Conservation (phyloP, 2,797 vertebrate species). For the Schizothorax lantsangensis region DNA sequence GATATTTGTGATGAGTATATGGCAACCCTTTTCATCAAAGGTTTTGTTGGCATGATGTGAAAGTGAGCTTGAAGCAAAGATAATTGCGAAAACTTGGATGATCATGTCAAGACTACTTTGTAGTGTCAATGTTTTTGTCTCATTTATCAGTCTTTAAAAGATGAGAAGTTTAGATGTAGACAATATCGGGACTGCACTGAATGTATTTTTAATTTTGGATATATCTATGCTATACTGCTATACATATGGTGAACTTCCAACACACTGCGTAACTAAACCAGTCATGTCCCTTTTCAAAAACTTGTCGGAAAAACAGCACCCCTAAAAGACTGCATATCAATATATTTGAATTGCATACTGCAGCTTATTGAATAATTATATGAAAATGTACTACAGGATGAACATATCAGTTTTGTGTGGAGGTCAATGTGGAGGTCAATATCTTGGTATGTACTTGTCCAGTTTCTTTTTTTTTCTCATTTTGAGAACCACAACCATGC, state of each 20-base stretch:
- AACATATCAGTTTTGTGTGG: conserved; percentile 6
- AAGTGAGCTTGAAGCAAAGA: background rate
- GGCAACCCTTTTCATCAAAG: background rate
- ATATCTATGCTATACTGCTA: conserved; percentile 12
- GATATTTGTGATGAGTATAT: background rate
- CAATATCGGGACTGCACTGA: conserved; percentile 29
- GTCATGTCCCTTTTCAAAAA: background rate
- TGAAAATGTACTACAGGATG: conserved; percentile 4
- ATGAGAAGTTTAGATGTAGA: background rate
- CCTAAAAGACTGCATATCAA: conserved; percentile 11
- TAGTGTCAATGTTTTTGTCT: background rate
- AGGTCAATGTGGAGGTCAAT: conserved; percentile 20
- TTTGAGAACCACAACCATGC: conserved; percentile 36
- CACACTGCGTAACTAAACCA: background rate
- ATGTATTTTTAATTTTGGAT: conserved; percentile 53
- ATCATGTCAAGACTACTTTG: background rate
- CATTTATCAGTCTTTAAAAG: conserved; percentile 3
- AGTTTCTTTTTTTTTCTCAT: conserved; percentile 10
- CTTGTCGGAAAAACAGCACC: background rate
- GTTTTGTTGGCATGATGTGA: background rate
- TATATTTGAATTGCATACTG: conserved; percentile 5
- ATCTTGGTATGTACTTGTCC: conserved; percentile 41
- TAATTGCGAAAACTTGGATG: background rate
- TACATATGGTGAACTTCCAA: conserved; percentile 8
- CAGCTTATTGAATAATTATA: background rate